These are phyloP conservation scores for Ypsolopha scabrella DNA, from an alignment of 2,888 invertebrate species.

Conservation along the genomic window DNA sequence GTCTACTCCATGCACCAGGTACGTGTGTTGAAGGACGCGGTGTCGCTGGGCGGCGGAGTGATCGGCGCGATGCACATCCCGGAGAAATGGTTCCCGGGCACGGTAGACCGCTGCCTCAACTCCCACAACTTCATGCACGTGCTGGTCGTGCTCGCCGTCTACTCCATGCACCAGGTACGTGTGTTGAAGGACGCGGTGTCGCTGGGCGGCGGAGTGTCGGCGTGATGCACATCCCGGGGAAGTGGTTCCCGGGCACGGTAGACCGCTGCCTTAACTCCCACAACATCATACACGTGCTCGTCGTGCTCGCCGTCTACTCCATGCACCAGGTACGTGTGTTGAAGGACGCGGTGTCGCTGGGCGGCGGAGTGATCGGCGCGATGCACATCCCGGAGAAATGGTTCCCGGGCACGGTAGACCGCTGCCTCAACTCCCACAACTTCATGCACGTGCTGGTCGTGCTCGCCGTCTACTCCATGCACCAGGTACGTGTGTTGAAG, in stretches of 20 bases:
- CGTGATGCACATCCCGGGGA: conserved; percentile 89
- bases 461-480: no score
- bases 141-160: conserved; percentile 87
- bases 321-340: no score
- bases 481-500: no score
- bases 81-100: conserved; percentile 90
- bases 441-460: no score
- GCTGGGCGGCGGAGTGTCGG: conserved; percentile 86
- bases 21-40: conserved; percentile 76
- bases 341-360: no score
- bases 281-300: conserved; percentile 95
- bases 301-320: no score
- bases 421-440: no score
- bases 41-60: conserved; percentile 86
- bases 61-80: conserved; percentile 90
- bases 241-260: conserved; percentile 88
- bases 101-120: conserved; percentile 86
- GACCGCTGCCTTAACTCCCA: conserved; percentile 90
- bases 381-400: no score
- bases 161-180: conserved; percentile 84
- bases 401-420: no score
- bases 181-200: conserved; percentile 83
- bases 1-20: conserved; percentile 87
- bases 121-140: conserved; percentile 96
- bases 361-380: no score